Conservation (phyloP, 2,888 invertebrate genomes). For the Lochmaea crataegi region DNA sequence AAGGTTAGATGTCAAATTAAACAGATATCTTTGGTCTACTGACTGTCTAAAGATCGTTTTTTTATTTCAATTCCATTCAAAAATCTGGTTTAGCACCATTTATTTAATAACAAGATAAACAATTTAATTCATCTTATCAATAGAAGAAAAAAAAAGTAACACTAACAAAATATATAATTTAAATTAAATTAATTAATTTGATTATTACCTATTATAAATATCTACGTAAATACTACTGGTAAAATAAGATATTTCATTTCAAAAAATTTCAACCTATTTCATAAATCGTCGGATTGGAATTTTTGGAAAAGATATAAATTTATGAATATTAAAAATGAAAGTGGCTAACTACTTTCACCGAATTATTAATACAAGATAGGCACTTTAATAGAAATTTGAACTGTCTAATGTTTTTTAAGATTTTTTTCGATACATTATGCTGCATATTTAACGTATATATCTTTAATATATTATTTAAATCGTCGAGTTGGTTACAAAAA, state of each 20-base stretch:
- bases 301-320: conserved; percentile 17
- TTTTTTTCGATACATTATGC: neutral
- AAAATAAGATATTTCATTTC: neutral
- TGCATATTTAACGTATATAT: conserved; percentile 18
- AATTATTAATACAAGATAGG: conserved; percentile 18
- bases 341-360: conserved; percentile 22
- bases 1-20: neutral
- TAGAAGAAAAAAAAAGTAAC: neutral
- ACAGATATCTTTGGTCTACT: too few relatives aligned
- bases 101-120: neutral
- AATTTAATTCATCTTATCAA: neutral
- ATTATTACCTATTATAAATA: neutral
- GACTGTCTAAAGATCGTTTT: too few relatives aligned
- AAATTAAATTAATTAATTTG: neutral
- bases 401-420: conserved; percentile 6
- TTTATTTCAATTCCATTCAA: too few relatives aligned
- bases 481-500: neutral
- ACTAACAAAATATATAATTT: neutral
- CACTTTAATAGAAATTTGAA: conserved; percentile 29
- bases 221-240: neutral
- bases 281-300: neutral
- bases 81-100: too few relatives aligned
- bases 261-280: neutral
- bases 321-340: conserved; percentile 27
- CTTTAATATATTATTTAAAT: neutral